Base-by-base conservation (phyloP, 2,113 vertebrate genomes). In the Macrotus californicus region DNA sequence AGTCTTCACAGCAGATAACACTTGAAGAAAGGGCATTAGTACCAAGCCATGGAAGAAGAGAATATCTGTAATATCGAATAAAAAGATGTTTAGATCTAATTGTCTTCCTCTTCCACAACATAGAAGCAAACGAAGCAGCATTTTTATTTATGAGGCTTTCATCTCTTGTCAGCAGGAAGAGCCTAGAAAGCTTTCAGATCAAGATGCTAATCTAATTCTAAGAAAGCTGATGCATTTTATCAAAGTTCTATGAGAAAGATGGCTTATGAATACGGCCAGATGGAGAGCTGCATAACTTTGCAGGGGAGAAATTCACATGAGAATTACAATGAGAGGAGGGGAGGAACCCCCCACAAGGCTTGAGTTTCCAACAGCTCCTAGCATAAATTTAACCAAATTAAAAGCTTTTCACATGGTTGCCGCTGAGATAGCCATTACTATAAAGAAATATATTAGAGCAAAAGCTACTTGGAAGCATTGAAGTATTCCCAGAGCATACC, bases 321-420 rank as follows among this genome's bases (percentile, higher is more conserved):
- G 96, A 97, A 95, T 96, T 83, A 91, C 75, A 93, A 95, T 61
- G 67, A 81, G 16, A 70, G 16, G 50, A 67, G 11, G 11, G 31
- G 48, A 83, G 24, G 39, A 72, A 94, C 59, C 85, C 93, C 93
- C 85, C 79, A 83, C 88, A 89, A 91, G 56, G 50, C 59, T 95
- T 94, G 48, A 48, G 61, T 94, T 95, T 96, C 85, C 81, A 93
- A 96, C 82, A 79, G 31, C 48, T 86, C 67, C 50, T 66, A 89
- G 39, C 80, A 97, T 96, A 96, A 91, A 95, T 96, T 95, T 91
- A 87, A 95, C 82, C 77, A 96, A 97, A 96, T 97, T 97, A 97
- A 97, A 92, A 96, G 82, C 22, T 95, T 96, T 94, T 85, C 90
- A 94, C 56, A 89, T 77, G 89, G 50, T 72, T 93, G 52, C 72